A percentile compares a stretch with the other conserved stretches of the same genome.
Conservation (phyloP, 2,888 invertebrate genomes). For the Mesochorus sp. region DNA sequence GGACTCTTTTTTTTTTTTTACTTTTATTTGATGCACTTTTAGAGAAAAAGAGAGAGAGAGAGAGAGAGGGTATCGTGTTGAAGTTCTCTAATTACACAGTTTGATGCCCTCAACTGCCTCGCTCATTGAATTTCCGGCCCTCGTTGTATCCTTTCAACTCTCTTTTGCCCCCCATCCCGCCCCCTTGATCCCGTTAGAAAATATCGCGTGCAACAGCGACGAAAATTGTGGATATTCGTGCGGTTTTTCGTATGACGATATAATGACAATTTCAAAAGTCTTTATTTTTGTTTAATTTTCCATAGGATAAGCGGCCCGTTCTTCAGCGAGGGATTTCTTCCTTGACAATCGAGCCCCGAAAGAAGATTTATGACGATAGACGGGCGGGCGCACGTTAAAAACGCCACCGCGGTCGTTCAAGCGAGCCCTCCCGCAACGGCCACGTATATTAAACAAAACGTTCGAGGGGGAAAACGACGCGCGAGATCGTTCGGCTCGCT, state of each 20-base stretch:
- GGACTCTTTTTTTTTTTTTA: not conserved
- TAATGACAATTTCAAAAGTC: no score
- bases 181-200: not conserved
- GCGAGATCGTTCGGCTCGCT: slow-evolving; percentile 4
- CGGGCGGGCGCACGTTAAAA: slow-evolving; percentile 5
- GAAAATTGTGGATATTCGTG: not conserved
- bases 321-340: not conserved
- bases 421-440: slow-evolving; percentile 53
- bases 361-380: slow-evolving; percentile 39
- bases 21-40: not conserved
- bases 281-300: not conserved
- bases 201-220: not conserved
- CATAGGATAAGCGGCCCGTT: not conserved
- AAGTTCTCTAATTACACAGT: not conserved
- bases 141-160: not conserved
- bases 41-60: no score
- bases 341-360: not conserved
- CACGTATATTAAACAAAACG: slow-evolving; percentile 47
- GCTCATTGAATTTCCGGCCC: slow-evolving; percentile 35
- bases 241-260: not conserved
- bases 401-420: not conserved
- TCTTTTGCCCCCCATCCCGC: not conserved
- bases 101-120: not conserved
- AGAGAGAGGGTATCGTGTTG: not conserved
- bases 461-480: slow-evolving; percentile 2